Conservation (phyloP, 1,140 invertebrate genomes). For the Protaetia brevitarsis region DNA sequence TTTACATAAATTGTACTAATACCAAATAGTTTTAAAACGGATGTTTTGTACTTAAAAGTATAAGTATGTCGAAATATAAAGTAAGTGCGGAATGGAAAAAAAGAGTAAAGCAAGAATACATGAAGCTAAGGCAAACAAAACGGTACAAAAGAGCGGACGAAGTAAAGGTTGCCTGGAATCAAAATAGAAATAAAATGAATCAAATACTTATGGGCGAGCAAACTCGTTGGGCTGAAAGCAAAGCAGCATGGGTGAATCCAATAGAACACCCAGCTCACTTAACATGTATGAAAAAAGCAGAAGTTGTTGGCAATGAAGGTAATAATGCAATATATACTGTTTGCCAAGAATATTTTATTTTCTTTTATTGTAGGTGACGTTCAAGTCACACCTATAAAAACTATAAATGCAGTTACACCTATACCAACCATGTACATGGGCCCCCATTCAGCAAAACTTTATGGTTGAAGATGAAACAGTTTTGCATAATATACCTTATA, state of each 20-base stretch:
- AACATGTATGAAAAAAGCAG: conserved; percentile 78
- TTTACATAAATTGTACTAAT: background rate
- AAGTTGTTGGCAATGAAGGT: conserved; percentile 69
- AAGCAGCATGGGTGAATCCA: conserved; percentile 66
- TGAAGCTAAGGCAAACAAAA: conserved; percentile 81
- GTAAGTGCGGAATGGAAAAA: conserved; percentile 86
- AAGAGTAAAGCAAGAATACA: conserved; percentile 85
- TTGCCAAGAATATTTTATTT: background rate
- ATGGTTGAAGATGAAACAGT: conserved; percentile 99
- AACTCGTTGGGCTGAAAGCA: conserved; percentile 61
- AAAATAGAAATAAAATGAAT: conserved; percentile 58
- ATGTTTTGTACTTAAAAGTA: background rate
- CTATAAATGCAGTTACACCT: conserved; percentile 85
- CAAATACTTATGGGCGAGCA: conserved; percentile 54
- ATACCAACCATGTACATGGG: conserved; percentile 98
- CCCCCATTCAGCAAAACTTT: conserved; percentile 95
- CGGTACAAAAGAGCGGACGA: conserved; percentile 86
- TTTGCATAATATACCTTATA: conserved; percentile 96
- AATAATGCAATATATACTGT: conserved; percentile 20
- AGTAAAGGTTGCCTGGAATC: conserved; percentile 81
- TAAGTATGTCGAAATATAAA: conserved; percentile 61
- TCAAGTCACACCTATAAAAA: conserved; percentile 68
- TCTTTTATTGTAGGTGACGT: conserved; percentile 47
- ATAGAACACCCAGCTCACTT: conserved; percentile 72
- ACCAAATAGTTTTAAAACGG: background rate